phyloP scores from a whole-genome alignment of 2,113 vertebrate species.

The Cyphomyrus plagiostoma region DNA sequence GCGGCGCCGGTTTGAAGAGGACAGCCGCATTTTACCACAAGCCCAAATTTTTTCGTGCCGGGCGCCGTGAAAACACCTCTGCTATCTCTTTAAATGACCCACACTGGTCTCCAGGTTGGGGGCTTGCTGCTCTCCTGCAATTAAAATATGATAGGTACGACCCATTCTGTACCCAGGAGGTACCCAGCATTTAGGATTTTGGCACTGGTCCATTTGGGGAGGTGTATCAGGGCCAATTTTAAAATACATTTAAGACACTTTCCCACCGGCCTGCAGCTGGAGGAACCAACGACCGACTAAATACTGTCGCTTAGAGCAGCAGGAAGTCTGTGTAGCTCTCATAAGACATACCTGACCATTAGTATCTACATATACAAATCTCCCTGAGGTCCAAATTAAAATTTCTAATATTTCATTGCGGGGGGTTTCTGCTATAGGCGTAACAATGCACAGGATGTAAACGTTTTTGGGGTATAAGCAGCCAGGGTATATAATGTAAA shows the following conservation, averaged over 20 bases:
- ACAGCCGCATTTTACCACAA: slow-evolving; percentile 55
- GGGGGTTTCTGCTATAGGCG: background rate
- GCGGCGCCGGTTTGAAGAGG: slow-evolving; percentile 55
- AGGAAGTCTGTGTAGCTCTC: too few relatives aligned
- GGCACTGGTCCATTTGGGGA: background rate
- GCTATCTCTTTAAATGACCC: slow-evolving; percentile 37
- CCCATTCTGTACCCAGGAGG: background rate
- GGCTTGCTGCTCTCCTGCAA: background rate
- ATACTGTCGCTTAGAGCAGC: background rate
- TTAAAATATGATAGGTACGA: background rate
- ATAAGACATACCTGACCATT: background rate
- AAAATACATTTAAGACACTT: background rate
- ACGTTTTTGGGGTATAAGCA: background rate
- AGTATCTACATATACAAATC: background rate
- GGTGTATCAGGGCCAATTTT: background rate
- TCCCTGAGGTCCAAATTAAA: background rate
- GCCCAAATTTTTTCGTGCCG: slow-evolving; percentile 53
- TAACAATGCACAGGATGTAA: background rate
- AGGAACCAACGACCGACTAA: background rate
- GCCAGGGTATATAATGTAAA: background rate
- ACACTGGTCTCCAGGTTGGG: background rate
- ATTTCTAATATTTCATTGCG: background rate
- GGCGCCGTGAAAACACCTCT: slow-evolving; percentile 41
- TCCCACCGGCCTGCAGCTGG: background rate
- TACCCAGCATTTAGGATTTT: background rate